phyloP scores from a whole-genome alignment of 1,140 invertebrate species.

The Augochlora pura region DNA sequence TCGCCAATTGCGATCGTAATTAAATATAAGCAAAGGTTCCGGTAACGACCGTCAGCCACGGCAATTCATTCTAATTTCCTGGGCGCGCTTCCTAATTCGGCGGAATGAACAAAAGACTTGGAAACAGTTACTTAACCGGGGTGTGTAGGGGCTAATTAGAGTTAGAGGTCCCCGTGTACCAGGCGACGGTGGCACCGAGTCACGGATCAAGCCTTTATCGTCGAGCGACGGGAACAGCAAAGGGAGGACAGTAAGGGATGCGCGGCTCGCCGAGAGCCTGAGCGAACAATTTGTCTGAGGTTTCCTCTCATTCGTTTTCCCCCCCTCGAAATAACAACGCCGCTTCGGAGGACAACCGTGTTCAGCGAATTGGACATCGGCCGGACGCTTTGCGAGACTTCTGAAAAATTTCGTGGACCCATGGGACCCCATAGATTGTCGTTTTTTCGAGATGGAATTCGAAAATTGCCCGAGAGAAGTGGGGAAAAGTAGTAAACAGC shows the following conservation, averaged over 20 bases:
- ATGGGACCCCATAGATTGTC: background rate
- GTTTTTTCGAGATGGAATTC: no score
- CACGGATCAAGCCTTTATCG: conserved; percentile 49
- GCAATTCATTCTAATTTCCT: conserved; percentile 6
- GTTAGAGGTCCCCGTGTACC: conserved; percentile 20
- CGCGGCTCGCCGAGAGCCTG: conserved; percentile 31
- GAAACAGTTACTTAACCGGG: conserved; percentile 21
- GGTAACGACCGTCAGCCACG: background rate
- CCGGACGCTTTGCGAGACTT: conserved; percentile 6
- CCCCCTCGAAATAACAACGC: conserved; percentile 46
- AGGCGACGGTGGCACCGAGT: conserved; percentile 18
- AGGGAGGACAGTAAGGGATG: conserved; percentile 48
- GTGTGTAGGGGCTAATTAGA: conserved; percentile 25
- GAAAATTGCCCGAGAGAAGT: no score
- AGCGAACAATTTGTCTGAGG: conserved; percentile 55
- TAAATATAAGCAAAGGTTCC: no score
- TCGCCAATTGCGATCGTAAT: no score
- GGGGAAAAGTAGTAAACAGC: no score
- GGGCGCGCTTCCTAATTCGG: background rate
- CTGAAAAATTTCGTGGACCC: background rate
- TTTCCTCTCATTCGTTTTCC: conserved; percentile 34
- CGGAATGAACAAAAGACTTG: background rate
- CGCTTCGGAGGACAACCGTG: conserved; percentile 13
- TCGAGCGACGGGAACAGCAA: conserved; percentile 14
- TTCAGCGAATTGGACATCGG: conserved; percentile 34